Base-by-base conservation (phyloP, 2,113 vertebrate genomes). In the Salvator merianae region DNA sequence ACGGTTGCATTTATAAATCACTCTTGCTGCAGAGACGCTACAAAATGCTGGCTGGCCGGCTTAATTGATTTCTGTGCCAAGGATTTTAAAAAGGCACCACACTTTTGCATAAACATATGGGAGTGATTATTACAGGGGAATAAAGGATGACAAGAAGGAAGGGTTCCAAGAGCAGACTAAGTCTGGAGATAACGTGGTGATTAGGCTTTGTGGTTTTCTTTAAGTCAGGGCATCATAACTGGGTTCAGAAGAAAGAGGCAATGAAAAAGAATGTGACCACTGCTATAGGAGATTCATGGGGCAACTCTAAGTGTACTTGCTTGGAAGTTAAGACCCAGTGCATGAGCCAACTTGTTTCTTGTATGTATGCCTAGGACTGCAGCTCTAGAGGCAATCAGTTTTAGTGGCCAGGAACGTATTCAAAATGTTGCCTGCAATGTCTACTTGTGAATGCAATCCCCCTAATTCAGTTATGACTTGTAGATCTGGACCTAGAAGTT, bases 171-270 rank as follows among this genome's bases (percentile, higher is more conserved):
- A 91, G 86, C 91, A 95, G 94, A 93, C 93, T 92, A 88, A 93
- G 92, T 94, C 93, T 94, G 94, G 92, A 97, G 97, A 96, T 96
- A 96, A 95, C 94, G 91, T 79, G 85, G 70, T 86, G 93, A 95
- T 94, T 93, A 91, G 96, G 97, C 97, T 97, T 97, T 97, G 97
- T 91, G 97, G 97, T 96, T 96, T 95, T 92, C 94, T 95, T 97
- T 95, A 95, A 97, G 94, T 93, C 89, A 95, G 94, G 95, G 92
- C 72, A 78, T 97, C 85, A 87, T 2, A 66, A 85, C 82, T 92
- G 86, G 94, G 90, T 88, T 91, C 91, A 86, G 69, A 87, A 91
- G 88, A 91, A 87, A 40, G 81, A 86, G 91, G 79, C 73, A 79
- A 90, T 88, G 75, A 86, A 86, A 90, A 90, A 91, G 90, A 89